Evolutionary conservation across 2,113 vertebrate species (phyloP).

Genomic region (Furnarius figulus): DNA sequence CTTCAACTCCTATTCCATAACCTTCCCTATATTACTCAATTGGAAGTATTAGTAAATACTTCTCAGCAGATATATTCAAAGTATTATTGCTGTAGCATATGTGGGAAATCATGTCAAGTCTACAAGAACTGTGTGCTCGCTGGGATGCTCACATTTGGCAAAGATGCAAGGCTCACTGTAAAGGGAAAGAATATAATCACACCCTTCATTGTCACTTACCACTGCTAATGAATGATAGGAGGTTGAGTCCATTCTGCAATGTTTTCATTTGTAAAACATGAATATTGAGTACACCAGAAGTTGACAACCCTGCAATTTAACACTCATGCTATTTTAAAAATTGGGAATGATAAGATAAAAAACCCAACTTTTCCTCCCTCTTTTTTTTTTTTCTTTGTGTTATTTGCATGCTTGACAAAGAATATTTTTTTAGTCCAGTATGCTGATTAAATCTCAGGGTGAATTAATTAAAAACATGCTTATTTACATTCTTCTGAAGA

Average conservation of each 20-base stretch:
- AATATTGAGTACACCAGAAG: neutral
- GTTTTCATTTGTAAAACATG: neutral
- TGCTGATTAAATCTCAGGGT: neutral
- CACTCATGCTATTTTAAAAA: neutral
- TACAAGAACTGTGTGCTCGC: neutral
- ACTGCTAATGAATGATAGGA: neutral
- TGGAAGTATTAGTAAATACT: neutral
- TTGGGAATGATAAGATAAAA: neutral
- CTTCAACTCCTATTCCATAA: neutral
- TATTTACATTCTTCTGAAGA: neutral
- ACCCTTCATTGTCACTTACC: neutral
- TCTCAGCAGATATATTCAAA: neutral
- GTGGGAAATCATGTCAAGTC: neutral
- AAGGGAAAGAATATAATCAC: neutral
- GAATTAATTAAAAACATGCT: neutral
- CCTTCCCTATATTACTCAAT: neutral
- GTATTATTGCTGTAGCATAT: neutral
- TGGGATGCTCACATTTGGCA: neutral
- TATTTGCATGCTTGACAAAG: neutral
- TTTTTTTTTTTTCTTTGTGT: neutral
- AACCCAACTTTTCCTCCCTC: accelerated
- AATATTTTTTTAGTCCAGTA: neutral
- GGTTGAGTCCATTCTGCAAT: neutral
- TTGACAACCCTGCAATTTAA: neutral
- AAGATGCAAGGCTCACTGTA: neutral